Percentiles rank a stretch among this genome's conserved stretches.
These are phyloP conservation scores for Cheilosia variabilis DNA, from an alignment of 2,888 invertebrate species.

Conservation along the genomic window DNA sequence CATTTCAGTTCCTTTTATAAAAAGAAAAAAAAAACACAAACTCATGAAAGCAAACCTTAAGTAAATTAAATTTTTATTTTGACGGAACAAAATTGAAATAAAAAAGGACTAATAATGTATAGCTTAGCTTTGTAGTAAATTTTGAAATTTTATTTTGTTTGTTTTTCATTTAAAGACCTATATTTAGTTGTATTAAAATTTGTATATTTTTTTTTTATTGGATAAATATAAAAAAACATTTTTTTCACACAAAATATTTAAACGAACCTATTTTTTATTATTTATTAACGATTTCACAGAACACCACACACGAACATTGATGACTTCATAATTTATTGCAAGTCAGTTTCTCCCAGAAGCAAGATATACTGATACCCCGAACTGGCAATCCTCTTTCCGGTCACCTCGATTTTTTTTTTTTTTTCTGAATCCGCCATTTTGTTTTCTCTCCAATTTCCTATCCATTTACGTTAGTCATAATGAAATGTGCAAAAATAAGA, in stretches of 20 bases:
- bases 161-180: constrained; percentile 40
- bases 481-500: no score
- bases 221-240: constrained; percentile 64
- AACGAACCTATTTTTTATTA: constrained; percentile 19
- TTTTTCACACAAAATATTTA: constrained; percentile 47
- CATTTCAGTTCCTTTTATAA: constrained; percentile 65
- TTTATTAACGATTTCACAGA: neutral
- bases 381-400: no score
- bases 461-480: no score
- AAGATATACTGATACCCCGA: no score
- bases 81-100: constrained; percentile 14
- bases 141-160: constrained; percentile 35
- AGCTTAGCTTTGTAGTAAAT: constrained; percentile 70
- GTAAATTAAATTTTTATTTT: constrained; percentile 25
- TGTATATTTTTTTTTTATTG: constrained; percentile 64
- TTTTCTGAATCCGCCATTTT: no score
- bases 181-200: constrained; percentile 61
- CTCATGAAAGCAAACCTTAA: constrained; percentile 28
- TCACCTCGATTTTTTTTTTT: no score
- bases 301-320: neutral
- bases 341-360: no score
- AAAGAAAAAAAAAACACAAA: constrained; percentile 31
- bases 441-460: no score
- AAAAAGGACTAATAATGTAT: constrained; percentile 38
- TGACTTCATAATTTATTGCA: no score